Percentiles rank a stretch among this genome's conserved stretches.
These are phyloP conservation scores for Cephalopholis sonnerati DNA, from an alignment of 2,113 vertebrate species.

Conservation along the genomic window DNA sequence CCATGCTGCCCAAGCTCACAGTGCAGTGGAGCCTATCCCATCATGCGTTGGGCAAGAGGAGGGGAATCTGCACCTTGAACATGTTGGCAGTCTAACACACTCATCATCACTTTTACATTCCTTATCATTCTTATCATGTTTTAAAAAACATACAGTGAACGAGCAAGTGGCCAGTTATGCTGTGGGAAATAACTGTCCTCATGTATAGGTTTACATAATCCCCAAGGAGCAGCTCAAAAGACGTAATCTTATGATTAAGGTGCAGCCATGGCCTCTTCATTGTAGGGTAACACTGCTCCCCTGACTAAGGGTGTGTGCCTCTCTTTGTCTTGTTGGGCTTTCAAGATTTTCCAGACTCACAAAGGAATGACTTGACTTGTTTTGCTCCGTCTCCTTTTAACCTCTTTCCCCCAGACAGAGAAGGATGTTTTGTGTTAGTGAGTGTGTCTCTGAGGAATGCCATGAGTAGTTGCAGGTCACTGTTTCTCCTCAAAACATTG, in stretches of 20 bases:
- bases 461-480: conserved; percentile 67
- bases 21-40: not conserved
- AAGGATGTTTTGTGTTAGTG: conserved; percentile 59
- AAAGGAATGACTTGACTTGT: conserved; percentile 32
- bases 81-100: not conserved
- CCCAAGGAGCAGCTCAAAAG: conserved; percentile 62
- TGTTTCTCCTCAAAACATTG: conserved; percentile 70
- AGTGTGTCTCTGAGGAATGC: conserved; percentile 65
- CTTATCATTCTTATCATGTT: conserved; percentile 14
- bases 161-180: conserved; percentile 4
- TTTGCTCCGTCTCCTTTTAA: conserved; percentile 41
- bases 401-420: conserved; percentile 33
- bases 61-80: not conserved
- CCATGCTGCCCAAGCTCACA: conserved; percentile 1
- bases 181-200: conserved; percentile 50
- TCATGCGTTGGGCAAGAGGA: conserved; percentile 6
- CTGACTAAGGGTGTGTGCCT: conserved; percentile 54
- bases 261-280: conserved; percentile 50
- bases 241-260: conserved; percentile 68
- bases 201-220: conserved; percentile 60
- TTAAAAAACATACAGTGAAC: conserved; percentile 14
- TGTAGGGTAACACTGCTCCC: conserved; percentile 51
- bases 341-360: conserved; percentile 44
- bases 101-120: conserved; percentile 26
- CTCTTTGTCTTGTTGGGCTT: conserved; percentile 53